These are phyloP conservation scores for Epinotia nisella DNA, from an alignment of 2,888 invertebrate species.

Conservation along the genomic window DNA sequence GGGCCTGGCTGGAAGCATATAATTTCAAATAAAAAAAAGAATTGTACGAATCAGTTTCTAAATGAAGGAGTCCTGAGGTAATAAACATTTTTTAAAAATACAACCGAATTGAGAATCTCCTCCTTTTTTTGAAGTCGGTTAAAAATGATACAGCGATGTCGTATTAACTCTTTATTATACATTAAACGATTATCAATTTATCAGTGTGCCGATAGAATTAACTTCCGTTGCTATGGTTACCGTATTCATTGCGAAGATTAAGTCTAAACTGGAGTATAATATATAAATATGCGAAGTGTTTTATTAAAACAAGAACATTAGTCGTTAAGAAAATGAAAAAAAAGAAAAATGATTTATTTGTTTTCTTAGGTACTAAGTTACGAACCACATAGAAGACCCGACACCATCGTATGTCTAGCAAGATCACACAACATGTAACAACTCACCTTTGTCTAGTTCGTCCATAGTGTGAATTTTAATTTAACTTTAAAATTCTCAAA, in stretches of 20 bases:
- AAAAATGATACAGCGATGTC: slow-evolving; percentile 46
- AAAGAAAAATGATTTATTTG: too few relatives aligned
- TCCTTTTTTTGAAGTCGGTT: too few relatives aligned
- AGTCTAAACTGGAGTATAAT: slow-evolving; percentile 41
- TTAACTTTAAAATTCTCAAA: background rate
- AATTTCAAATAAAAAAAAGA: too few relatives aligned
- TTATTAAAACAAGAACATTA: slow-evolving; percentile 27
- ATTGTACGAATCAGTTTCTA: too few relatives aligned
- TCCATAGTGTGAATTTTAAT: background rate
- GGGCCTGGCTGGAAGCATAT: too few relatives aligned
- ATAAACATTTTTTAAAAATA: too few relatives aligned
- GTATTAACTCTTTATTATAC: slow-evolving; percentile 73
- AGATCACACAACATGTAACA: background rate
- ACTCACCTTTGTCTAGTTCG: background rate
- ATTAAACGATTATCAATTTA: slow-evolving; percentile 72
- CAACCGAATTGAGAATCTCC: too few relatives aligned
- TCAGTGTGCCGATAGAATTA: slow-evolving; percentile 71
- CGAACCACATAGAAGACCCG: background rate
- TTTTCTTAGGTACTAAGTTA: too few relatives aligned
- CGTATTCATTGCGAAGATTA: slow-evolving; percentile 60
- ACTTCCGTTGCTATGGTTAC: slow-evolving; percentile 64
- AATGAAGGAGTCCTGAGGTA: too few relatives aligned
- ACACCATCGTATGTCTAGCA: background rate
- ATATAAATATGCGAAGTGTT: slow-evolving; percentile 38
- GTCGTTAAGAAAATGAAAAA: too few relatives aligned